Percentiles rank a stretch among this genome's conserved stretches.
phyloP scores from a whole-genome alignment of 64 coral and sea anemone genomes.

The Pocillopora damicornis region DNA sequence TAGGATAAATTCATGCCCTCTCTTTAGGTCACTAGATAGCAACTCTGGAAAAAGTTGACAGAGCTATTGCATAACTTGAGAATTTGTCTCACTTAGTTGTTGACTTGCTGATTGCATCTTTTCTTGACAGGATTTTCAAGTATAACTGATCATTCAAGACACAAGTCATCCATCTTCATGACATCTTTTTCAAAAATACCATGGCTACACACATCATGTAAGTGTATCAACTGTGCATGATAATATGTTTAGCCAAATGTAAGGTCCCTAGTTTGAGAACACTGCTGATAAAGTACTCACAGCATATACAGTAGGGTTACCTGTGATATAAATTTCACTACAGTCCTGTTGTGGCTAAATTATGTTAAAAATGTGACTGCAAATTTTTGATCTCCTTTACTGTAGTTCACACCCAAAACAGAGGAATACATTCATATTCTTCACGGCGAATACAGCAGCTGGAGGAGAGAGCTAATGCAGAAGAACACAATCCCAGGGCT shows the following conservation, averaged over 20 bases:
- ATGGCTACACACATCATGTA: conserved; percentile 67
- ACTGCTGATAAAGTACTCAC: no score
- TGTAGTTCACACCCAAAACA: conserved; percentile 41
- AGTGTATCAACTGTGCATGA: conserved; percentile 7
- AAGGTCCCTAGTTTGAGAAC: no score
- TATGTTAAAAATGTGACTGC: background rate
- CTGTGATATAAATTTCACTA: no score
- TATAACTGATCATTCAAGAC: conserved; percentile 7
- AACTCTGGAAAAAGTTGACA: no score
- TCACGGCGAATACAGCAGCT: conserved; percentile 68
- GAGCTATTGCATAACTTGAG: no score
- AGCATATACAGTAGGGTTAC: background rate
- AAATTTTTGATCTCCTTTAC: background rate
- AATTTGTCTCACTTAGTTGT: no score
- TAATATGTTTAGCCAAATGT: background rate
- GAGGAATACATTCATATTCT: conserved; percentile 54
- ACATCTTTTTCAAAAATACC: conserved; percentile 43
- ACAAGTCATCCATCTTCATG: conserved; percentile 39
- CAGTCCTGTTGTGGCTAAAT: no score
- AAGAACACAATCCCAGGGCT: conserved; percentile 70
- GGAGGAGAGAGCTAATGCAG: conserved; percentile 89
- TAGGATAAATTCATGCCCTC: no score
- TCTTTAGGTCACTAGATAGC: no score
- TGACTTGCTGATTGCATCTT: background rate
- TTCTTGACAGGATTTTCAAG: conserved; percentile 44